These are phyloP conservation scores for Pseudomyrmex dendroicus DNA, from an alignment of 1,140 invertebrate genomes.

Conservation along the genomic window DNA sequence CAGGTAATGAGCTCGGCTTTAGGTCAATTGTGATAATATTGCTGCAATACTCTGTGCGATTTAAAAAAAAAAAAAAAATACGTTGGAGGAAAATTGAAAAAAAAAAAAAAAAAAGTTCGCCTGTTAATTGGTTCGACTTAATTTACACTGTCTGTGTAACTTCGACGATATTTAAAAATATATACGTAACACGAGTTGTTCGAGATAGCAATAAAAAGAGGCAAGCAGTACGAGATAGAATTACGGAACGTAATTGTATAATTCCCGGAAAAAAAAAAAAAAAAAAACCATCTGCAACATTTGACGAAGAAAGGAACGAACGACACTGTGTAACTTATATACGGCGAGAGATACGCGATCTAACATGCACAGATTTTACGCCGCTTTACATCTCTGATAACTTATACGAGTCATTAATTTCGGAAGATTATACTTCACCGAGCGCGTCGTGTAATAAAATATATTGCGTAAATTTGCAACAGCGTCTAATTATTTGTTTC, in stretches of 20 bases:
- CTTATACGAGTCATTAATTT: conserved; percentile 46
- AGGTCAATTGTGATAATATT: background rate
- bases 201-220: too few relatives aligned
- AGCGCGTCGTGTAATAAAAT: background rate
- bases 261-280: too few relatives aligned
- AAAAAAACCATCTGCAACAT: too few relatives aligned
- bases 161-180: too few relatives aligned
- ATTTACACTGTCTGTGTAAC: too few relatives aligned
- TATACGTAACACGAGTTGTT: too few relatives aligned
- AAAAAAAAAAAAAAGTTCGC: too few relatives aligned
- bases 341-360: background rate
- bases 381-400: conserved; percentile 17
- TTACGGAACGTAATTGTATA: background rate
- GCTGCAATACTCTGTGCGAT: background rate
- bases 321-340: conserved; percentile 14
- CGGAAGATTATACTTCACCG: background rate
- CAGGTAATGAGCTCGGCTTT: conserved; percentile 37
- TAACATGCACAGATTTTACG: too few relatives aligned
- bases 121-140: too few relatives aligned
- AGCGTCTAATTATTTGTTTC: conserved; percentile 47
- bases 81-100: too few relatives aligned
- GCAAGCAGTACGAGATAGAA: background rate
- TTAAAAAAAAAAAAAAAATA: background rate
- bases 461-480: conserved; percentile 36
- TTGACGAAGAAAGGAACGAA: background rate